A percentile compares a stretch with the other conserved stretches of the same genome.
These are phyloP conservation scores for Pseudolycoriella hygida DNA, from an alignment of 2,888 invertebrate genomes.

Conservation along the genomic window DNA sequence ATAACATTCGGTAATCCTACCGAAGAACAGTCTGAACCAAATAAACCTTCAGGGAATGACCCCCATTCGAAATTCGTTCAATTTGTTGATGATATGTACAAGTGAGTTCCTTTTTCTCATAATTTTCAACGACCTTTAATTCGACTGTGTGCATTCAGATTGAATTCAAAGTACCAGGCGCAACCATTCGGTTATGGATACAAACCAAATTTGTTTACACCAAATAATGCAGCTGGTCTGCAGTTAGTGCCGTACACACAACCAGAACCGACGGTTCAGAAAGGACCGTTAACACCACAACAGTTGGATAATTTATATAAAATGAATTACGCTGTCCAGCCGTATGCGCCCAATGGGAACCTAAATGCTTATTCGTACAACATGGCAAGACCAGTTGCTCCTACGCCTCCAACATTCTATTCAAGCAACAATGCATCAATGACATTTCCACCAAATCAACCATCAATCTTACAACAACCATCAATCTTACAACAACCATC, in stretches of 20 bases:
- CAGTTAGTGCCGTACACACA: conserved; percentile 15
- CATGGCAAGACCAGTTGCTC: not conserved
- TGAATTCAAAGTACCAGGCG: conserved; percentile 13
- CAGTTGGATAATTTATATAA: conserved; percentile 24
- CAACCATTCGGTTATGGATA: conserved; percentile 21
- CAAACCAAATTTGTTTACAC: conserved; percentile 10
- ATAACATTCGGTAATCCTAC: conserved; percentile 56
- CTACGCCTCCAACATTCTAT: not conserved
- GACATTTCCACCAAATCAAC: no score
- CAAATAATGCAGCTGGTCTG: conserved; percentile 14
- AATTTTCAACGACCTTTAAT: not conserved
- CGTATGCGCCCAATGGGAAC: conserved; percentile 12
- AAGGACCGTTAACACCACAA: conserved; percentile 21
- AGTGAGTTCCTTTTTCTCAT: conserved; percentile 19
- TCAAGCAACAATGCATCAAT: not conserved
- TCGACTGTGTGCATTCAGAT: conserved; percentile 4
- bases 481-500: no score
- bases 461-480: no score
- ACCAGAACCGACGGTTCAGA: conserved; percentile 13
- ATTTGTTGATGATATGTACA: conserved; percentile 38
- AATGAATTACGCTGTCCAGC: conserved; percentile 15
- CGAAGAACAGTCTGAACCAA: not conserved
- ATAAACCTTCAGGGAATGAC: not conserved
- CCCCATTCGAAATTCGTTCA: conserved; percentile 37
- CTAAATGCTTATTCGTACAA: conserved; percentile 16